Base-by-base conservation (phyloP, 2,113 vertebrate species). In the Peromyscus leucopus region DNA sequence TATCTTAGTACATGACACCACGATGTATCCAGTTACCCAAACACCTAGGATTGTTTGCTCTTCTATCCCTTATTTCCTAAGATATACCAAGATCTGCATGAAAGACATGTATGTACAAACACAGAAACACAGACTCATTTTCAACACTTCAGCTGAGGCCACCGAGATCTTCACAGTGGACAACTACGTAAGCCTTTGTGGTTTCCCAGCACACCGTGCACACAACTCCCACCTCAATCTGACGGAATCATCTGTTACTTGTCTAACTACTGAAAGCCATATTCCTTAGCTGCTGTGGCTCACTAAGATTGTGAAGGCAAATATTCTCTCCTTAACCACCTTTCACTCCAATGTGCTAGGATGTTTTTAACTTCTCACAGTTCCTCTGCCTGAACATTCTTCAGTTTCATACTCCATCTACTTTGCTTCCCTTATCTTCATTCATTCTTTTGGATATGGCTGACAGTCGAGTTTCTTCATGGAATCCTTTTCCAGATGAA, bases 191-290 rank as follows among this genome's bases (percentile, higher is more conserved):
- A 89, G 33, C 33, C 24, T 74, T 67, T 55, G 63, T 82, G 22
- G 89, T 83, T 92, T 94, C 26, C 22, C 79, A 85, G 28, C 61
- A 93, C 76, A 61, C 46, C 1, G 65, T 21, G n/a, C 36, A 74
- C 65, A 84, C 15, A 71, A 6, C 22, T 90, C 63, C 80, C 46
- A 83, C n/a, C 24, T 16, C 72, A 85, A 92, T 83, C 6, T 67
- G 28, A 89, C 3, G 0, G 7, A 63, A 63, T 74, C 71, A 89
- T 94, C 74, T 57, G 85, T 89, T 78, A 51, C 61, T 48, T 83
- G 59, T 97, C 5, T 93, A 78, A 48, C 36, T 74, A 94, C 16
- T 91, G 28, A 96, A 84, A 42, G 55, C 16, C 48, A 91, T 48
- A 86, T 80, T 89, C 71, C 33, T 93, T 76, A 86, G 72, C 16